Evolutionary conservation across 2,888 invertebrate genomes (phyloP), one percentile per base, ranked within the genome.

Genomic region (Hermaeophaga mercurialis): DNA sequence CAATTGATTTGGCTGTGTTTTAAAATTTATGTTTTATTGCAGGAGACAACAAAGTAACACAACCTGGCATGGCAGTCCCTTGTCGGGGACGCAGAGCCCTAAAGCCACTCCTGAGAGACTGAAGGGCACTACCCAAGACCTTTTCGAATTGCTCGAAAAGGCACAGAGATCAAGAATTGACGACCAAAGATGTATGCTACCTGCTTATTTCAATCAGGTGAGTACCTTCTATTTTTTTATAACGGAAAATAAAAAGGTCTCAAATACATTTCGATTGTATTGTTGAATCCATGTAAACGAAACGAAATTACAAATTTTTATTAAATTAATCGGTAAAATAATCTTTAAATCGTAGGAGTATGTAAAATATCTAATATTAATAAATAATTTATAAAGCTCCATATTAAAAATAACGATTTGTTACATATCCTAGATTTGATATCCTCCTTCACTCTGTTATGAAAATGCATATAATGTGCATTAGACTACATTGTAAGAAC

Each of bases 171-270:
- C 93, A 69, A 86, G 97, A 61, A 82, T 97, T 74, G 96, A 98
- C 78, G 97, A 97, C 83, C 97, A 98, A 82, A 87, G 97, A 80
- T 97, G 96, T 79, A 94, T 93, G 70, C 83, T 97, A 74, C 96
- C 96, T 65, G 87, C 92, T 47, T 92, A 91, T 80, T 92, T 92
- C 80, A 88, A 89, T 77, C 92, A 92, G 90, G 92, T 92, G 79
- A 79, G 83, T 52, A 36, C 11, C 12, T 31, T 2, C 5, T 8
- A 2, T 26, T 26, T 26, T 26, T 26, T 26, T 9, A 8, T 9
- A 26, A 26, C n/a, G n/a, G n/a, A n/a, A n/a, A n/a, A n/a, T n/a
- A n/a, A n/a, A n/a, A n/a, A n/a, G n/a, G n/a, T n/a, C n/a, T n/a
- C n/a, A n/a, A n/a, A n/a, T n/a, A n/a, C n/a, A n/a, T n/a, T n/a